Evolutionary conservation across 2,888 invertebrate genomes (phyloP).

Genomic region (Drosophila pseudotalamancana): DNA sequence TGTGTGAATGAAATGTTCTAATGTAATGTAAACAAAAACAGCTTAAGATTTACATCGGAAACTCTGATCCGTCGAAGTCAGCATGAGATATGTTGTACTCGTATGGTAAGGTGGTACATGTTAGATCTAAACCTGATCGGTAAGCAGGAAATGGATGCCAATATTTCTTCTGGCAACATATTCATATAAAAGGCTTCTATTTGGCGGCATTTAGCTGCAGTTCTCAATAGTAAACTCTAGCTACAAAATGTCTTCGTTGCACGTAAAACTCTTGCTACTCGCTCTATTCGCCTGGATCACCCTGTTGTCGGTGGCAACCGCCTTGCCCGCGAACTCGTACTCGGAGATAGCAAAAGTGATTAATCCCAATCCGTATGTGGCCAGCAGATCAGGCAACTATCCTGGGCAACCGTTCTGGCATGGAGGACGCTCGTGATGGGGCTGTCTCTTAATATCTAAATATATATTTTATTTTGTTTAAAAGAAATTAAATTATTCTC

Average conservation of each 20-base stretch:
- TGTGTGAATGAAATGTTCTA: background rate
- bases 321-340: slow-evolving; percentile 3
- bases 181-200: slow-evolving; percentile 13
- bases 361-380: slow-evolving; percentile 10
- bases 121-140: slow-evolving; percentile 8
- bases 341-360: slow-evolving; percentile 4
- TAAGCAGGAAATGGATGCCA: slow-evolving; percentile 7
- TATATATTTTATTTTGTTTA: background rate
- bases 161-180: background rate
- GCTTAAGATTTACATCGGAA: slow-evolving; percentile 12
- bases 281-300: slow-evolving; percentile 4
- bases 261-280: background rate
- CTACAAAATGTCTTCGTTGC: slow-evolving; percentile 15
- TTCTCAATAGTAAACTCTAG: background rate
- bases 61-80: background rate
- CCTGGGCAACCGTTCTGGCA: slow-evolving; percentile 18
- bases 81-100: background rate
- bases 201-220: slow-evolving; percentile 5
- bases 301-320: background rate
- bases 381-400: background rate
- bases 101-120: background rate
- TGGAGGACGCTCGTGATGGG: background rate
- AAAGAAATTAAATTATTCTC: background rate
- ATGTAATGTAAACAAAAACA: background rate
- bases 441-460: background rate